Conservation (phyloP, 2,888 invertebrate genomes). For the Andrena bucephala region DNA sequence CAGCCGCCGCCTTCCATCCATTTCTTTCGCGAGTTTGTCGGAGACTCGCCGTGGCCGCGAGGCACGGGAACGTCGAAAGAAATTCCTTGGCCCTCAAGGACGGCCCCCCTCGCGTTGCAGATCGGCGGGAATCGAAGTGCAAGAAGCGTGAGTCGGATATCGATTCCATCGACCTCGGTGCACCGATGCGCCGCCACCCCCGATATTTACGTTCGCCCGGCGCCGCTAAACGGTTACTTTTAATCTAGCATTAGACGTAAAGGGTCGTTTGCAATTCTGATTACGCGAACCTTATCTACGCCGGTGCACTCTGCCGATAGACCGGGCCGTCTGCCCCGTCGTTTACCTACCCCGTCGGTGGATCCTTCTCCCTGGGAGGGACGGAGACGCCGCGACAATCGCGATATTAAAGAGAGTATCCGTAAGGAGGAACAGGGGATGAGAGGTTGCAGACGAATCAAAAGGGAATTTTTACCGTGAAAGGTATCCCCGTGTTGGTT, state of each 20-base stretch:
- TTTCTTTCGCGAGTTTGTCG: background rate
- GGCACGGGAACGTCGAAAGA: background rate
- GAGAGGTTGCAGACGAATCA: conserved; percentile 17
- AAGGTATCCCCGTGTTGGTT: conserved; percentile 4
- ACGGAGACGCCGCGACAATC: conserved; percentile 37
- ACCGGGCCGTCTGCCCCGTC: conserved; percentile 23
- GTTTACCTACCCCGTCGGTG: conserved; percentile 21
- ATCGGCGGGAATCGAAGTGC: background rate
- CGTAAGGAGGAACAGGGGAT: background rate
- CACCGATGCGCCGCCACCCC: background rate
- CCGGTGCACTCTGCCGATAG: conserved; percentile 44
- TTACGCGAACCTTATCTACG: conserved; percentile 49
- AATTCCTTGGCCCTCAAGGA: background rate
- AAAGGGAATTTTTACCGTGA: conserved; percentile 13
- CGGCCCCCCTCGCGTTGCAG: background rate
- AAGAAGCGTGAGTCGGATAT: conserved; percentile 3
- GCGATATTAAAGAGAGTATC: conserved; percentile 44
- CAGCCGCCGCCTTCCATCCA: background rate
- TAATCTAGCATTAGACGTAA: conserved; percentile 47
- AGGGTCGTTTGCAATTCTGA: conserved; percentile 58
- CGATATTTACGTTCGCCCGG: conserved; percentile 36
- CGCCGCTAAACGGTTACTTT: conserved; percentile 50
- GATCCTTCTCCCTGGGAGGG: background rate
- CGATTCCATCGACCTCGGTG: conserved; percentile 31
- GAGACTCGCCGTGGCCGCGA: background rate